phyloP scores from a whole-genome alignment of 2,113 vertebrate genomes.

The Zapornia atra region DNA sequence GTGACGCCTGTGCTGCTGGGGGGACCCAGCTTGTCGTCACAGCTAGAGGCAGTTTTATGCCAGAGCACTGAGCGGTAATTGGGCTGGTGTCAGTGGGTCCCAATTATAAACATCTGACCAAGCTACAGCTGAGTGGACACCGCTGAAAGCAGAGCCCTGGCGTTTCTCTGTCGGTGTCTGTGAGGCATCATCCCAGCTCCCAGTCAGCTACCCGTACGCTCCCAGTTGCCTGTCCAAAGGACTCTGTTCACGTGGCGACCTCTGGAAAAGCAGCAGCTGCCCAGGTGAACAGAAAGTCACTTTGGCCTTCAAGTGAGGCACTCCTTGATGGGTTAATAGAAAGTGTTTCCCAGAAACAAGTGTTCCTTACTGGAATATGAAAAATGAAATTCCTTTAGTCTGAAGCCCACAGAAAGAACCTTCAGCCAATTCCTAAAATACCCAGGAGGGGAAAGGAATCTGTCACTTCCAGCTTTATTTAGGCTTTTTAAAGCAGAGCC shows the following conservation, averaged over 20 bases:
- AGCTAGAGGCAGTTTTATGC: not conserved
- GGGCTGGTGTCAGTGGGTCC: not conserved
- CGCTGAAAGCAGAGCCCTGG: not conserved
- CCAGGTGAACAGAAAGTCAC: not conserved
- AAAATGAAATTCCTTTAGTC: not conserved
- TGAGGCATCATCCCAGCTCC: not conserved
- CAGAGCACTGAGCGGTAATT: not conserved
- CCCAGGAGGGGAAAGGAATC: not conserved
- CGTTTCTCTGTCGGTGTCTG: not conserved
- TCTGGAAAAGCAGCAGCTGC: not conserved
- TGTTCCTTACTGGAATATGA: not conserved
- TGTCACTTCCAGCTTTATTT: not conserved
- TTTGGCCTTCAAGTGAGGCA: not conserved
- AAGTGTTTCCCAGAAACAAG: not conserved
- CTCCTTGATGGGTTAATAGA: not conserved
- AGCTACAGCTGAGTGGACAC: not conserved
- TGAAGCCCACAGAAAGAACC: not conserved
- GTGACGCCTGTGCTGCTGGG: not conserved
- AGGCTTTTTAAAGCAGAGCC: not conserved
- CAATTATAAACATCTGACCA: not conserved
- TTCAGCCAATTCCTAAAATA: not conserved
- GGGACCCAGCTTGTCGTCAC: rapidly evolving
- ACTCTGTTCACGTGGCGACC: not conserved
- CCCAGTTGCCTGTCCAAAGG: not conserved
- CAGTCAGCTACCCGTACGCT: not conserved